Conservation (phyloP, 2,797 vertebrate genomes). For the Lophura swinhoii region DNA sequence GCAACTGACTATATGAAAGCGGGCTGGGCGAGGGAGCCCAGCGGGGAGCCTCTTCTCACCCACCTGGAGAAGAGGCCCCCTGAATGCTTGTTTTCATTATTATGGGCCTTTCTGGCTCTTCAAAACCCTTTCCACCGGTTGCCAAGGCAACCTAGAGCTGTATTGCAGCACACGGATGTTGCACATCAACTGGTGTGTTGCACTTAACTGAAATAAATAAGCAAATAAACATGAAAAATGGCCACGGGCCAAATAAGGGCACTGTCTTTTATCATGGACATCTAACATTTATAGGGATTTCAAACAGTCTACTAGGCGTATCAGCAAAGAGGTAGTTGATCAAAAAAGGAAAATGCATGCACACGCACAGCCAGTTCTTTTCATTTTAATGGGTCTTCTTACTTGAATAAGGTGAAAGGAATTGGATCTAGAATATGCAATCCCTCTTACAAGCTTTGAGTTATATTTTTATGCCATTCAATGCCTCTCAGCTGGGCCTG, state of each 20-base stretch:
- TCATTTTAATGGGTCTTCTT: constrained; percentile 40
- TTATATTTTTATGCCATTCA: neutral
- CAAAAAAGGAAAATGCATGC: constrained; percentile 39
- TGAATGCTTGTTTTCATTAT: constrained; percentile 63
- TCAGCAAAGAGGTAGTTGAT: constrained; percentile 8
- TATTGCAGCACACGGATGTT: constrained; percentile 65
- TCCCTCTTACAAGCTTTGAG: neutral
- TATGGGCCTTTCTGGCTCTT: constrained; percentile 67
- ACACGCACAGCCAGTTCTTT: neutral
- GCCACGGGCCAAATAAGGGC: constrained; percentile 18
- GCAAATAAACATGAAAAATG: constrained; percentile 50
- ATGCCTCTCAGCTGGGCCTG: neutral
- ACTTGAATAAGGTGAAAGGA: constrained; percentile 13
- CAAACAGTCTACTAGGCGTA: neutral
- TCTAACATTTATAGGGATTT: constrained; percentile 43
- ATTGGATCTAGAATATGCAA: neutral
- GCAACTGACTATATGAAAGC: constrained; percentile 45
- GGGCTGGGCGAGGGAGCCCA: constrained; percentile 50
- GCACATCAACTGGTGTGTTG: constrained; percentile 43
- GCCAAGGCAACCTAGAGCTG: constrained; percentile 73
- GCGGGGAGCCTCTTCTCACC: constrained; percentile 61
- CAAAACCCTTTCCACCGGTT: constrained; percentile 71
- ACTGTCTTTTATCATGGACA: constrained; percentile 48
- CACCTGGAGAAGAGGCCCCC: constrained; percentile 59
- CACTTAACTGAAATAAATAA: constrained; percentile 64